Conservation (phyloP, 2,113 vertebrate species). For the Salvelinus alpinus region DNA sequence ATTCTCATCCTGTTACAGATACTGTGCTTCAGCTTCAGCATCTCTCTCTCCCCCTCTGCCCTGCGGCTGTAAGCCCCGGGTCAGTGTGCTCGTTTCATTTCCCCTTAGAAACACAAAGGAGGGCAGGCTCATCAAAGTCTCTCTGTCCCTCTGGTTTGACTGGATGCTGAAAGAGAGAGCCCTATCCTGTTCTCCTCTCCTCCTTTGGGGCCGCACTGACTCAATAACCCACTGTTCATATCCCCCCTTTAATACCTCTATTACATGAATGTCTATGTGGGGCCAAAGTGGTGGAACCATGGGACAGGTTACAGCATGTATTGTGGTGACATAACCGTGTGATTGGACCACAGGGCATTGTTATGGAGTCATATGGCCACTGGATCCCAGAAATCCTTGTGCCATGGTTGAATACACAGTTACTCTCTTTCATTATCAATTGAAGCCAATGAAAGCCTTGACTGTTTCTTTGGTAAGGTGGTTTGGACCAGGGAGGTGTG, state of each 20-base stretch:
- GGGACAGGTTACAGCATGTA: neutral
- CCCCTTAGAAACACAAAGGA: neutral
- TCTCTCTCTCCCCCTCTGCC: too few species aligned
- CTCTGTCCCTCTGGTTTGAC: neutral
- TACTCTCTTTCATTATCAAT: neutral
- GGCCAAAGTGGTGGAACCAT: neutral
- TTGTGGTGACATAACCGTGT: neutral
- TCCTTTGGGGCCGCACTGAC: neutral
- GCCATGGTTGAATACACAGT: neutral
- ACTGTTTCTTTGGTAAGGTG: too few species aligned
- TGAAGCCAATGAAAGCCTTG: neutral
- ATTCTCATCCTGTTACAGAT: conserved; percentile 1
- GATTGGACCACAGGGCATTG: neutral
- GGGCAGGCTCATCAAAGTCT: conserved; percentile 13
- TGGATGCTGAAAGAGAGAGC: neutral
- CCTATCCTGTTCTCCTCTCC: neutral
- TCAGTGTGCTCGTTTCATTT: neutral
- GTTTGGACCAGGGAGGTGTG: too few species aligned
- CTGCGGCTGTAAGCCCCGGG: neutral
- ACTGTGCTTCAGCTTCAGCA: neutral
- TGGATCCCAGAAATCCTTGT: neutral
- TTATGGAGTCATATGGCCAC: neutral
- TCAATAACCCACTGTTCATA: neutral
- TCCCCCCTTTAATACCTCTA: neutral
- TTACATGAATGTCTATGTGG: neutral